These are phyloP conservation scores for Anarhynchus alexandrinus DNA, from an alignment of 2,113 vertebrate species.

Conservation along the genomic window DNA sequence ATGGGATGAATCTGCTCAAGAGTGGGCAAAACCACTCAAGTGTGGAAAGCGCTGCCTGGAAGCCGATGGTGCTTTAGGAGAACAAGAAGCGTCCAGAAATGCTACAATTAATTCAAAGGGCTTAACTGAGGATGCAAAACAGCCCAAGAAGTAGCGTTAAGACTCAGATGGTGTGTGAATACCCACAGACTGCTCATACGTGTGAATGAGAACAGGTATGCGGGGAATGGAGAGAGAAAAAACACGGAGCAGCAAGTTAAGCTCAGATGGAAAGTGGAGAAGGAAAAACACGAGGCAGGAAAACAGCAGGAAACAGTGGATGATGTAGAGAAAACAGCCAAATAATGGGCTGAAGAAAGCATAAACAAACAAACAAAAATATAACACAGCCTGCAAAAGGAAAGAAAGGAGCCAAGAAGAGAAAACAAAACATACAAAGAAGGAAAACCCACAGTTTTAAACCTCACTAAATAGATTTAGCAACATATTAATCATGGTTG, in stretches of 20 bases:
- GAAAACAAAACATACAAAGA: not conserved
- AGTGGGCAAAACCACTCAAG: not conserved
- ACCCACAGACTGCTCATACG: not conserved
- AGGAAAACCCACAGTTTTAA: not conserved
- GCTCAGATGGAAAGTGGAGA: not conserved
- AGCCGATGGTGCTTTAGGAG: not conserved
- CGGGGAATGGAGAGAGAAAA: not conserved
- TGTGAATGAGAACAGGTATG: not conserved
- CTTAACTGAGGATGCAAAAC: not conserved
- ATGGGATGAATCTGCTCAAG: not conserved
- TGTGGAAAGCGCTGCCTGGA: not conserved
- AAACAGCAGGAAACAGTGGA: not conserved
- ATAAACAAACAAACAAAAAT: not conserved
- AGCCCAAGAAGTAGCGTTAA: not conserved
- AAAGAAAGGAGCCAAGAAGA: not conserved
- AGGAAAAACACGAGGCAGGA: not conserved
- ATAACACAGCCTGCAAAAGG: not conserved
- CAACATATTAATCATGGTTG: not conserved
- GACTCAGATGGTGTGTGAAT: not conserved
- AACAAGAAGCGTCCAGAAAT: not conserved
- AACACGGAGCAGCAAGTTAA: not conserved
- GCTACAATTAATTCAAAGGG: not conserved
- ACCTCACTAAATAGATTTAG: not conserved
- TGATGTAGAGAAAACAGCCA: not conserved
- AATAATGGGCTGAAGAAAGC: not conserved